A percentile compares a stretch with the other conserved stretches of the same genome.
Conservation (phyloP, 2,113 vertebrate genomes). For the Toxotes jaculatrix region DNA sequence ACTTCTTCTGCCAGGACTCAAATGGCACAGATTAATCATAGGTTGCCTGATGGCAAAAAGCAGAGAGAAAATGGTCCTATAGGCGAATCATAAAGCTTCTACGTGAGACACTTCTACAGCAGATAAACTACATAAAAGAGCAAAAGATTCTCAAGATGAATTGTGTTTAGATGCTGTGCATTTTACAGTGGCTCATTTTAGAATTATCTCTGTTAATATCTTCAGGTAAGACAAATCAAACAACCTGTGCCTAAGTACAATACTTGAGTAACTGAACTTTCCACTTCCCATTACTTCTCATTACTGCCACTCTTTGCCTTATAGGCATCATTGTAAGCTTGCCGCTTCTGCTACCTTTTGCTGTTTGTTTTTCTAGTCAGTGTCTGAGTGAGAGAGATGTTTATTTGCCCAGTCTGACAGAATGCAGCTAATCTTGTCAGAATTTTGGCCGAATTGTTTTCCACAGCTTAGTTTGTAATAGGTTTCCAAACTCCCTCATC, state of each 20-base stretch:
- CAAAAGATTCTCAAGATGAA: background rate
- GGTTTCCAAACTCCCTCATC: slow-evolving; percentile 54
- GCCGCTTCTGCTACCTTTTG: slow-evolving; percentile 32
- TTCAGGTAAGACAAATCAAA: too few species aligned
- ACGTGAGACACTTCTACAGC: slow-evolving; percentile 9
- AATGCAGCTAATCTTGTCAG: slow-evolving; percentile 49
- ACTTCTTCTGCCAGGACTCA: slow-evolving; percentile 69
- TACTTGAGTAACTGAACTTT: too few species aligned
- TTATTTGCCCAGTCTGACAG: slow-evolving; percentile 40
- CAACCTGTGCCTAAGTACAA: too few species aligned
- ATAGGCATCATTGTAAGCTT: background rate
- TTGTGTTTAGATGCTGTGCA: background rate
- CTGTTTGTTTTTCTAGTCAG: background rate
- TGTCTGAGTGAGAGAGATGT: slow-evolving; percentile 1
- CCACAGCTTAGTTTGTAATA: slow-evolving; percentile 55
- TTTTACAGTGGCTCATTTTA: too few species aligned
- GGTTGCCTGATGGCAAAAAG: slow-evolving; percentile 41
- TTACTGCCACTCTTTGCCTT: background rate
- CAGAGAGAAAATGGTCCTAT: slow-evolving; percentile 39
- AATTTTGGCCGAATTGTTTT: slow-evolving; percentile 19
- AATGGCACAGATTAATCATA: slow-evolving; percentile 75
- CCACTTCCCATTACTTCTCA: too few species aligned
- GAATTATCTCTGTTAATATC: too few species aligned
- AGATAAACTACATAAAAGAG: background rate
- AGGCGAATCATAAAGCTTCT: slow-evolving; percentile 29